phyloP scores from a whole-genome alignment of 2,888 invertebrate species.

The Limnephilus lunatus region DNA sequence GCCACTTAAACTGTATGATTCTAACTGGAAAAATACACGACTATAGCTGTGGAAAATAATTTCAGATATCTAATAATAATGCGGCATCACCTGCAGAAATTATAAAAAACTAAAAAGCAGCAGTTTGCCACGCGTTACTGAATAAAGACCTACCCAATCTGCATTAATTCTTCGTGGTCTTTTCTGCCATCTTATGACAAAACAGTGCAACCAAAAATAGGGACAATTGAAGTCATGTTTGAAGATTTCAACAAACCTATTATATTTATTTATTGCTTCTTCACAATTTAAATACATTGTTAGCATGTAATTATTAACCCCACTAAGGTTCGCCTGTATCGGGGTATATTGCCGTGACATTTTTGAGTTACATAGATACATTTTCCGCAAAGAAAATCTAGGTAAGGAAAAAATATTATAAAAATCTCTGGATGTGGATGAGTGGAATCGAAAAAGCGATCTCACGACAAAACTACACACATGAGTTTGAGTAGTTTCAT shows the following conservation, averaged over 20 bases:
- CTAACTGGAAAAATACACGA: background rate
- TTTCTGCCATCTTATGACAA: background rate
- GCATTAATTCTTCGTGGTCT: background rate
- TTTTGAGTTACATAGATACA: background rate
- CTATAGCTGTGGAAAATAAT: background rate
- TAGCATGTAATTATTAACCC: too few species aligned
- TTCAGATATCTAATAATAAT: background rate
- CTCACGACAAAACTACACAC: too few species aligned
- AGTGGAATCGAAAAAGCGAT: too few species aligned
- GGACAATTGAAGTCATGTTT: background rate
- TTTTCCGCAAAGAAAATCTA: background rate
- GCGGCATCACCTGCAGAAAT: background rate
- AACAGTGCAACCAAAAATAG: background rate
- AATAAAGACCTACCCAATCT: background rate
- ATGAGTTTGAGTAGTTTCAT: too few species aligned
- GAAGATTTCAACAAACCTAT: background rate
- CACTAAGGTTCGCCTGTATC: too few species aligned
- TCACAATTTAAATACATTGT: too few species aligned
- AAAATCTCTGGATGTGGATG: too few species aligned
- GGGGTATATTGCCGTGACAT: background rate
- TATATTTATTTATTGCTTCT: too few species aligned
- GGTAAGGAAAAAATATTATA: background rate
- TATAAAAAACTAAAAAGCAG: background rate
- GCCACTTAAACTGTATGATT: background rate
- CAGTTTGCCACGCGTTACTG: background rate